phyloP scores from a whole-genome alignment of 2,113 vertebrate species.

The Spizaetus ornatus region DNA sequence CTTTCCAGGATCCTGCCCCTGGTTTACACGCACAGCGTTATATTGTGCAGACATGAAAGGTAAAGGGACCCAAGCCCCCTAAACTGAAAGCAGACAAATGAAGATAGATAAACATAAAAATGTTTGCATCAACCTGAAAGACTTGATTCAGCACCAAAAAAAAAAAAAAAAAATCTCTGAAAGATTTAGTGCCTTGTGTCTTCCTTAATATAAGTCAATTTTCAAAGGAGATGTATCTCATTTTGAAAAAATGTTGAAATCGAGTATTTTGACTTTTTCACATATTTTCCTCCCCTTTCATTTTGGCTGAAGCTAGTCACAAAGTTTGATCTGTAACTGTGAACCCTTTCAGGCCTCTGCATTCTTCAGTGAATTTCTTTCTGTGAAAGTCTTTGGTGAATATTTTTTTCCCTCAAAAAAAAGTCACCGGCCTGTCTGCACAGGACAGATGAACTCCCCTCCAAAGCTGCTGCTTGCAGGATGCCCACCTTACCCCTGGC shows the following conservation, averaged over 20 bases:
- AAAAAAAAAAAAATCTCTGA: neutral
- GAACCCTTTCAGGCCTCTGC: neutral
- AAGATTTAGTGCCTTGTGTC: neutral
- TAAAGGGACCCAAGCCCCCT: neutral
- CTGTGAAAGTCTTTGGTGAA: neutral
- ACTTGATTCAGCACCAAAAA: neutral
- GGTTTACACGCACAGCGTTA: neutral
- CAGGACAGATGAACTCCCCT: neutral
- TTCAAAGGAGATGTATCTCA: neutral
- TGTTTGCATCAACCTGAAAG: neutral
- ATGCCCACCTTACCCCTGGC: neutral
- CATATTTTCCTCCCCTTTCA: neutral
- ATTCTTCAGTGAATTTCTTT: neutral
- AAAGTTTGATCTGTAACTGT: neutral
- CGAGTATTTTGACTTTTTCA: neutral
- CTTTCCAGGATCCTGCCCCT: neutral
- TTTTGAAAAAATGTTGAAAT: neutral
- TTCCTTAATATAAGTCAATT: neutral
- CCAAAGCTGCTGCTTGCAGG: neutral
- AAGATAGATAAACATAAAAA: neutral
- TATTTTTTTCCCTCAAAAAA: neutral
- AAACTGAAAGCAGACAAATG: neutral
- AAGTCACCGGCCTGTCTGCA: neutral
- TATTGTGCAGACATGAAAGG: neutral
- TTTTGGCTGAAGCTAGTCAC: neutral